These are phyloP conservation scores for Marmota flaviventris DNA, from an alignment of 2,113 vertebrate species.

Conservation along the genomic window DNA sequence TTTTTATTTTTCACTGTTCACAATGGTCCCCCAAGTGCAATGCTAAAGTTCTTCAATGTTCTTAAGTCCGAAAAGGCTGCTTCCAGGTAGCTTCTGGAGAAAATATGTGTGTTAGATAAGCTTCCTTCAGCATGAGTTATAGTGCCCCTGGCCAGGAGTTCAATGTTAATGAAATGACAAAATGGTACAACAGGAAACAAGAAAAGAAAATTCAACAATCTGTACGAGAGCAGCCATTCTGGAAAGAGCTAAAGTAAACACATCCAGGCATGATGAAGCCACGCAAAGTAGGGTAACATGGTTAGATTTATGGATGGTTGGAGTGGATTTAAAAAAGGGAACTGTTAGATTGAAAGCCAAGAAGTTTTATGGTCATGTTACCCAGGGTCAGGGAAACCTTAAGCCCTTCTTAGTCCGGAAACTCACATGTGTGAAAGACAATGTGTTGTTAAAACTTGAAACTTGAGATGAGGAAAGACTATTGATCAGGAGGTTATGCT, in stretches of 20 bases:
- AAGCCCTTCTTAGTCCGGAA: not conserved
- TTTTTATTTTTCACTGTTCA: not conserved
- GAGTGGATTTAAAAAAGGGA: not conserved
- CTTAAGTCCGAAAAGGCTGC: not conserved
- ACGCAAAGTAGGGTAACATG: not conserved
- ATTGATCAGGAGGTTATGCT: not conserved
- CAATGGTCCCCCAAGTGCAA: not conserved
- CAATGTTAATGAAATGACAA: not conserved
- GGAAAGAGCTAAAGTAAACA: not conserved
- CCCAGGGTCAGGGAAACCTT: not conserved
- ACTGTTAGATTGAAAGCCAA: not conserved
- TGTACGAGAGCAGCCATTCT: not conserved
- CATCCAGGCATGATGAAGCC: not conserved
- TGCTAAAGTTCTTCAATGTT: not conserved
- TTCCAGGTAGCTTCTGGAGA: not conserved
- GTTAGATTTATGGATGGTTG: not conserved
- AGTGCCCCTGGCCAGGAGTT: not conserved
- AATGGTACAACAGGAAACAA: not conserved
- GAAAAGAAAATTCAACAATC: not conserved
- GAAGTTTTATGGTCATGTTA: not conserved
- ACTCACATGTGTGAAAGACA: not conserved
- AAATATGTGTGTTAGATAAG: not conserved
- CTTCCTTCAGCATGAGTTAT: not conserved
- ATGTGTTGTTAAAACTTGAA: not conserved
- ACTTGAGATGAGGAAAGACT: not conserved